Evolutionary conservation across 2,797 vertebrate genomes (phyloP), one percentile per base, ranked within the genome.

Genomic region (Salmo trutta): DNA sequence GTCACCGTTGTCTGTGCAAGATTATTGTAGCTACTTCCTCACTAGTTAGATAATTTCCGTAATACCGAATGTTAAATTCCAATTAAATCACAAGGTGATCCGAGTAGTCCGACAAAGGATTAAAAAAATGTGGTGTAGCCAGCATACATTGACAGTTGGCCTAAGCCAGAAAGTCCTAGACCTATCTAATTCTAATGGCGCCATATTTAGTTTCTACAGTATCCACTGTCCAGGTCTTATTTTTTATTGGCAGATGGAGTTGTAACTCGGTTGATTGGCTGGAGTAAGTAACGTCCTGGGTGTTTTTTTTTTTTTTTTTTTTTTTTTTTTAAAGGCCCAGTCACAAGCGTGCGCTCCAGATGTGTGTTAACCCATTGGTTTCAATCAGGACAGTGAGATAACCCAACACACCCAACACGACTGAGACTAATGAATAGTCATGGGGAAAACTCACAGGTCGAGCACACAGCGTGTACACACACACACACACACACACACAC

Each of bases 211-310:
- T 68, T 67, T 41, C 21, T 24, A 29, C 62, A 65, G 12, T 21
- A 65, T 21, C 62, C 8, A 64, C 41, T 12, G 41, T 47, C 41
- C 41, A 65, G 62, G 24, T 65, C 12, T 65, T 19, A 6, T 65
- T 65, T 21, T 65, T 24, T 21, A 12, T 21, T 12, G 19, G 56
- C 5, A 59, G 56, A 65, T 65, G 12, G 12, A 24, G 24, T 65
- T 29, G 62, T 75, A 65, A 65, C 24, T 65, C 24, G 62, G 62
- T 64, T 80, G 77, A 83, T 52, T 51, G 72, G 80, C 24, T 52
- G 73, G 76, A 77, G 83, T 64, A 76, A 64, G 36, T 83, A 81
- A 80, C 65, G 76, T n/a, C 56, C 71, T 68, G 51, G 33, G 70
- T 81, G 69, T 77, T 79, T 79, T 79, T 71, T n/a, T n/a, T n/a